phyloP scores from a whole-genome alignment of 2,888 invertebrate genomes.

The Apodemia mormo region DNA sequence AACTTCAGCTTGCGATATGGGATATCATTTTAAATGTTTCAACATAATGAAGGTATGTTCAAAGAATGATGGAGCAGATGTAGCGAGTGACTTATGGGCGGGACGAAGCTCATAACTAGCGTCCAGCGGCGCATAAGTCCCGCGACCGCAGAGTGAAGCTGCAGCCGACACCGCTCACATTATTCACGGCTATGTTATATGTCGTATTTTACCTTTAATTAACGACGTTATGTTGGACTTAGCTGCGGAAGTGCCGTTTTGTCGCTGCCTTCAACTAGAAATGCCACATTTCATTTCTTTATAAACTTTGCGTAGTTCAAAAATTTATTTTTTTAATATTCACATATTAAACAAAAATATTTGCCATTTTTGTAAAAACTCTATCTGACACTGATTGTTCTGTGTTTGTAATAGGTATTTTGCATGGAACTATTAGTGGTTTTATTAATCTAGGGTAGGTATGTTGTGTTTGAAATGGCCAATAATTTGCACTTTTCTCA shows the following conservation, averaged over 20 bases:
- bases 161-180: conserved; percentile 53
- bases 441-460: too few species aligned
- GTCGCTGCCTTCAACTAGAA: conserved; percentile 18
- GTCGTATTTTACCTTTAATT: conserved; percentile 44
- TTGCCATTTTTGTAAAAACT: too few species aligned
- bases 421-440: too few species aligned
- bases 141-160: conserved; percentile 62
- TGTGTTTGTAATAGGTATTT: too few species aligned
- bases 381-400: too few species aligned
- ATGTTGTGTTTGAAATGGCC: too few species aligned
- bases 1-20: conserved; percentile 7
- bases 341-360: too few species aligned
- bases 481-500: too few species aligned
- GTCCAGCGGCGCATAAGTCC: conserved; percentile 70
- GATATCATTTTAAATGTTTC: conserved; percentile 26
- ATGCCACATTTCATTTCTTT: not conserved
- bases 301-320: too few species aligned
- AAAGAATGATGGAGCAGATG: conserved; percentile 63
- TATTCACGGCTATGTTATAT: conserved; percentile 55
- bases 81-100: conserved; percentile 63
- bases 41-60: conserved; percentile 50
- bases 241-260: conserved; percentile 32
- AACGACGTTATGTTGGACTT: conserved; percentile 40
- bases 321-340: too few species aligned
- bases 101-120: conserved; percentile 67